Percentiles rank a stretch among this genome's conserved stretches.
phyloP scores from a whole-genome alignment of 2,888 invertebrate species.

The Agrotis ipsilon region DNA sequence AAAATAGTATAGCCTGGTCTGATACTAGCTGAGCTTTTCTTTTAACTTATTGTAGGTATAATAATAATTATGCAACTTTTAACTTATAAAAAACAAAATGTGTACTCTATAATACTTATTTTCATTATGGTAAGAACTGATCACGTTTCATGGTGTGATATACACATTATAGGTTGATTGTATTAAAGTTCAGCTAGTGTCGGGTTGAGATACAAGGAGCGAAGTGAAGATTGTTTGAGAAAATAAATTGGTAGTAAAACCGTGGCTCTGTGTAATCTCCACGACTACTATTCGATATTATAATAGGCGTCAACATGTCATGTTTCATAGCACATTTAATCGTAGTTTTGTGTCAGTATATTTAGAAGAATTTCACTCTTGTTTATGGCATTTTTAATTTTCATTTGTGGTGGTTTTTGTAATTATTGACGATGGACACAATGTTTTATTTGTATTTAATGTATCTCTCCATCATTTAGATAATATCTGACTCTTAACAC shows the following conservation, averaged over 20 bases:
- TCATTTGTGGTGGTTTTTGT: slow-evolving; percentile 68
- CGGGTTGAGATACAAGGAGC: slow-evolving; percentile 63
- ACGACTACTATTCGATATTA: slow-evolving; percentile 61
- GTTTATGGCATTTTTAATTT: slow-evolving; percentile 76
- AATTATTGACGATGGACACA: slow-evolving; percentile 54
- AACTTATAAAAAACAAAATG: slow-evolving; percentile 6
- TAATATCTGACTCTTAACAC: slow-evolving; percentile 47
- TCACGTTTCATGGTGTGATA: slow-evolving; percentile 19
- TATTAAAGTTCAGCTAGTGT: slow-evolving; percentile 71
- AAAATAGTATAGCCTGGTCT: slow-evolving; percentile 67
- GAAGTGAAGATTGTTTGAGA: slow-evolving; percentile 66
- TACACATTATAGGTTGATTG: slow-evolving; percentile 26
- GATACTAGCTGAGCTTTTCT: slow-evolving; percentile 73
- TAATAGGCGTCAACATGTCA: slow-evolving; percentile 71
- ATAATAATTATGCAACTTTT: slow-evolving; percentile 19
- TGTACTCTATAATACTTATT: slow-evolving; percentile 25
- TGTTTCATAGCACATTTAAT: slow-evolving; percentile 78
- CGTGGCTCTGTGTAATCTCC: slow-evolving; percentile 66
- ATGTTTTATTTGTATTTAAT: slow-evolving; percentile 56
- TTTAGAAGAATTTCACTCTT: slow-evolving; percentile 74
- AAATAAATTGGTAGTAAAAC: slow-evolving; percentile 64
- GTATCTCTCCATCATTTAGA: slow-evolving; percentile 62
- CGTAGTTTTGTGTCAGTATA: slow-evolving; percentile 80
- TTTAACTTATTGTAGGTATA: slow-evolving; percentile 17
- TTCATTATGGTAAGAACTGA: slow-evolving; percentile 25